phyloP scores from a whole-genome alignment of 1,140 invertebrate species.

The Theocolax elegans region DNA sequence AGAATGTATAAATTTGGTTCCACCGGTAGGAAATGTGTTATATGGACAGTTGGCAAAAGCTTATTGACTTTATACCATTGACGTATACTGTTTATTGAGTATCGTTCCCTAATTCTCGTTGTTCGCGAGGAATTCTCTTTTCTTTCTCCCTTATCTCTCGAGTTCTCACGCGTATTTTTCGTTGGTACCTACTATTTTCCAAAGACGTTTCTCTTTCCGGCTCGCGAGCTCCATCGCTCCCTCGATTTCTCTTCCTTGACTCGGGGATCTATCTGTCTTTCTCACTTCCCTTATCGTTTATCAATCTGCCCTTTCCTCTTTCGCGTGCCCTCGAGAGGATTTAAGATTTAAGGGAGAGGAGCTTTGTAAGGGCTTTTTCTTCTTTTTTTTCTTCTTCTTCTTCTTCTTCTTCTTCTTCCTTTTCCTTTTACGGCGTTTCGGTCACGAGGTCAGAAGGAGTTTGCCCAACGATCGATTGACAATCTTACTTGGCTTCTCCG shows the following conservation, averaged over 20 bases:
- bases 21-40: no score
- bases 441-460: not conserved
- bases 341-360: not conserved
- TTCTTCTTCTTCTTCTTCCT: no score
- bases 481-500: not conserved
- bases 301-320: not conserved
- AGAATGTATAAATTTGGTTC: not conserved
- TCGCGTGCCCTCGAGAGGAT: not conserved
- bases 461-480: not conserved
- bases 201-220: not conserved
- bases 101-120: constrained; percentile 9
- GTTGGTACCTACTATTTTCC: no score
- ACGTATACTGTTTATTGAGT: constrained; percentile 38
- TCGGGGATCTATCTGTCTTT: not conserved
- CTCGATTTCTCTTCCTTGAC: not conserved
- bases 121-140: not conserved
- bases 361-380: no score
- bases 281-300: constrained; percentile 8
- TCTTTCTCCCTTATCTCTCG: not conserved
- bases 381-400: no score
- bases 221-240: not conserved
- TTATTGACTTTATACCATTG: constrained; percentile 39
- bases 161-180: not conserved
- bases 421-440: not conserved
- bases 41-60: not conserved